Conservation (phyloP, 2,888 invertebrate genomes). For the Leucoptera coffeella region DNA sequence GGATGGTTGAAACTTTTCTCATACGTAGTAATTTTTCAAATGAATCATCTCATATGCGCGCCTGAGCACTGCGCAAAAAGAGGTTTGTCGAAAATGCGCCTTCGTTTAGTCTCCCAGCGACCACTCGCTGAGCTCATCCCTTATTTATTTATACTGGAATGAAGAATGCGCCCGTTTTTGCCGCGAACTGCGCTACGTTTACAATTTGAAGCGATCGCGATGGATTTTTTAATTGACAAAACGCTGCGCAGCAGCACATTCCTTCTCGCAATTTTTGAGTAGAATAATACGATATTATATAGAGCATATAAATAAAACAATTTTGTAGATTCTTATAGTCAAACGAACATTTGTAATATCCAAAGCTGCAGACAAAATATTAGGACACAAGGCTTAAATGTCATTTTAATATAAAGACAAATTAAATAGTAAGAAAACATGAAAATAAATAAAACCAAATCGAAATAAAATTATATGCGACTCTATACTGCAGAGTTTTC, state of each 20-base stretch:
- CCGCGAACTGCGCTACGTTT: constrained; percentile 12
- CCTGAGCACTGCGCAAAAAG: constrained; percentile 43
- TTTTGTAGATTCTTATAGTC: no score
- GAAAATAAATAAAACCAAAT: no score
- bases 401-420: no score
- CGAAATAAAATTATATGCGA: no score
- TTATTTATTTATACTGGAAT: constrained; percentile 51
- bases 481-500: no score
- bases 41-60: constrained; percentile 50
- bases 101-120: constrained; percentile 25
- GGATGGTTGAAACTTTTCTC: not conserved
- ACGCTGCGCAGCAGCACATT: constrained; percentile 31
- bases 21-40: constrained; percentile 13
- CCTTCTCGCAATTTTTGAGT: constrained; percentile 23
- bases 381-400: no score
- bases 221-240: constrained; percentile 46
- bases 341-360: no score
- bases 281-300: no score
- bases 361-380: no score
- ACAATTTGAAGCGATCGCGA: constrained; percentile 27
- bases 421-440: no score
- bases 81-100: constrained; percentile 47
- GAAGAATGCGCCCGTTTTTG: constrained; percentile 43
- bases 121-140: constrained; percentile 37
- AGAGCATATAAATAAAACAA: no score